Evolutionary conservation across 1,140 invertebrate genomes (phyloP).

Genomic region (Aradophagus sp.): DNA sequence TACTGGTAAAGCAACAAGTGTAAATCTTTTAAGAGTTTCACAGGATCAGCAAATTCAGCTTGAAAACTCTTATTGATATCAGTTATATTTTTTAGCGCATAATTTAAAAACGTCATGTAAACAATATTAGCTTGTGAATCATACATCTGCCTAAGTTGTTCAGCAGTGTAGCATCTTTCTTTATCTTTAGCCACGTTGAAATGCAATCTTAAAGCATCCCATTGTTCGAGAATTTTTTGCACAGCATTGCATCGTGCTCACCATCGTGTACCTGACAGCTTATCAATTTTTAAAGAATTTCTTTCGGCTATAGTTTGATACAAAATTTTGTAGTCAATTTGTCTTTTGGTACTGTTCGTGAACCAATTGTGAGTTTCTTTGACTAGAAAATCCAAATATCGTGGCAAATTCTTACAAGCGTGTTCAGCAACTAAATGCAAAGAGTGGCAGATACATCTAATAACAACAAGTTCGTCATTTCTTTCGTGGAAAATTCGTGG

Average conservation of each 20-base stretch:
- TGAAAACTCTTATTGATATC: slow-evolving; percentile 32
- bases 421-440: slow-evolving; percentile 63
- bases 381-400: slow-evolving; percentile 22
- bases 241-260: slow-evolving; percentile 9
- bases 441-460: slow-evolving; percentile 69
- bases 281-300: slow-evolving; percentile 11
- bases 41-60: slow-evolving; percentile 21
- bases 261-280: slow-evolving; percentile 26
- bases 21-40: slow-evolving; percentile 32
- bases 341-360: slow-evolving; percentile 13
- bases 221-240: slow-evolving; percentile 14
- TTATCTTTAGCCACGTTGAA: slow-evolving; percentile 15
- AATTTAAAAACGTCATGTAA: slow-evolving; percentile 16
- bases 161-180: slow-evolving; percentile 19
- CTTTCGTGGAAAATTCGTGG: slow-evolving; percentile 50
- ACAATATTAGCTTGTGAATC: neutral
- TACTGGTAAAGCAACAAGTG: slow-evolving; percentile 16
- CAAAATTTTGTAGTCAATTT: slow-evolving; percentile 8
- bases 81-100: slow-evolving; percentile 17
- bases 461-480: slow-evolving; percentile 57
- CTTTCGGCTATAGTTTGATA: slow-evolving; percentile 1
- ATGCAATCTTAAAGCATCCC: slow-evolving; percentile 21
- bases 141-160: slow-evolving; percentile 10
- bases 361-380: slow-evolving; percentile 20
- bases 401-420: slow-evolving; percentile 62